Conservation (phyloP, 1,140 invertebrate genomes). For the Vanessa tameamea region DNA sequence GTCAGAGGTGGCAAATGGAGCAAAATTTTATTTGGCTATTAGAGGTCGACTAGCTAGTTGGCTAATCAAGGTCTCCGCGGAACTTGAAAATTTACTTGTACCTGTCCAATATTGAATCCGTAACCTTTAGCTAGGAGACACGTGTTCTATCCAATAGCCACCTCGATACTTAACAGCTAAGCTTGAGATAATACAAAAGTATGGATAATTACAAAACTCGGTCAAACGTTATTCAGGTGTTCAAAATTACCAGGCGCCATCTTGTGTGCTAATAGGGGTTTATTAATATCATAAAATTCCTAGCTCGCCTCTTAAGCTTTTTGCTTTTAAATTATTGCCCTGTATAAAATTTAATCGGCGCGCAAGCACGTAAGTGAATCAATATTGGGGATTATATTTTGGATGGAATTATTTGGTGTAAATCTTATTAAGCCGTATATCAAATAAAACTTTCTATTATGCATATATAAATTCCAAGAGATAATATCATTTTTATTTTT, state of each 20-base stretch:
- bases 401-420: slow-evolving; percentile 9
- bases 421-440: slow-evolving; percentile 1
- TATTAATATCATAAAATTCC: slow-evolving; percentile 57
- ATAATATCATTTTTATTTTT: no score
- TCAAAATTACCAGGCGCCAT: slow-evolving; percentile 48
- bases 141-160: no score
- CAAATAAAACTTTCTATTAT: neutral
- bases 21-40: no score
- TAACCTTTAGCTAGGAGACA: no score
- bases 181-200: slow-evolving; percentile 15
- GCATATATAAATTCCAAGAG: no score
- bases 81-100: no score
- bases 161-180: neutral
- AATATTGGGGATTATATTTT: slow-evolving; percentile 24
- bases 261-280: slow-evolving; percentile 54
- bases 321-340: slow-evolving; percentile 52
- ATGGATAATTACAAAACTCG: slow-evolving; percentile 48
- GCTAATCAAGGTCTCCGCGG: no score
- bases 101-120: no score
- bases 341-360: slow-evolving; percentile 41
- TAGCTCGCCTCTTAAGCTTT: slow-evolving; percentile 47
- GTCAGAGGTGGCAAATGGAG: no score
- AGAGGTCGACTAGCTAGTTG: no score
- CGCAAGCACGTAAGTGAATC: slow-evolving; percentile 38
- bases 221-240: slow-evolving; percentile 47